These are phyloP conservation scores for Archilochus colubris DNA, from an alignment of 2,113 vertebrate species.

Conservation along the genomic window DNA sequence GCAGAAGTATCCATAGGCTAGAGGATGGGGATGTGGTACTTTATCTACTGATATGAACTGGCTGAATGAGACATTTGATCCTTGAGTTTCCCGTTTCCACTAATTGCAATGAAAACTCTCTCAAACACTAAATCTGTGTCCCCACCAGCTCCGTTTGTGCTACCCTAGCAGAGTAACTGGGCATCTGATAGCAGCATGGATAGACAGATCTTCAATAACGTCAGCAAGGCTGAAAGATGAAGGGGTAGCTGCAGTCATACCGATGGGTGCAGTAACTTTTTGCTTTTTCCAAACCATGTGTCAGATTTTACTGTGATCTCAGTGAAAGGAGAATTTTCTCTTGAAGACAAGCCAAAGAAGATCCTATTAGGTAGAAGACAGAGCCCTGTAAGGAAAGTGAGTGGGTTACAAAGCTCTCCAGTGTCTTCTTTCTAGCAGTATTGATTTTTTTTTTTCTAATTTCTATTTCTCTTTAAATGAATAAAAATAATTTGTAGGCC, in stretches of 20 bases:
- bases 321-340: not conserved
- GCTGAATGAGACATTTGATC: not conserved
- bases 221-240: not conserved
- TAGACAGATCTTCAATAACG: not conserved
- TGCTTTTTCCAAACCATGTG: not conserved
- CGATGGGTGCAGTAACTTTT: not conserved
- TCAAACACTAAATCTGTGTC: not conserved
- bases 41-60: not conserved
- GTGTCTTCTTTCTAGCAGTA: not conserved
- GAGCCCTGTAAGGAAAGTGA: not conserved
- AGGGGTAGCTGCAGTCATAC: not conserved
- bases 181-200: not conserved
- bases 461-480: slow-evolving; percentile 43
- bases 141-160: not conserved
- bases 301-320: not conserved
- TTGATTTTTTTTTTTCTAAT: not conserved
- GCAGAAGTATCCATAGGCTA: not conserved
- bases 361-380: not conserved
- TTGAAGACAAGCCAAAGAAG: not conserved
- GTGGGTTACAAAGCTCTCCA: not conserved
- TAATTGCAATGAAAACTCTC: not conserved
- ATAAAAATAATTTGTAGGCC: slow-evolving; percentile 38
- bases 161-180: not conserved
- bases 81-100: not conserved
- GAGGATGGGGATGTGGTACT: not conserved